These are phyloP conservation scores for Pachydiplax longipennis DNA, from an alignment of 2,888 invertebrate species.

Conservation along the genomic window DNA sequence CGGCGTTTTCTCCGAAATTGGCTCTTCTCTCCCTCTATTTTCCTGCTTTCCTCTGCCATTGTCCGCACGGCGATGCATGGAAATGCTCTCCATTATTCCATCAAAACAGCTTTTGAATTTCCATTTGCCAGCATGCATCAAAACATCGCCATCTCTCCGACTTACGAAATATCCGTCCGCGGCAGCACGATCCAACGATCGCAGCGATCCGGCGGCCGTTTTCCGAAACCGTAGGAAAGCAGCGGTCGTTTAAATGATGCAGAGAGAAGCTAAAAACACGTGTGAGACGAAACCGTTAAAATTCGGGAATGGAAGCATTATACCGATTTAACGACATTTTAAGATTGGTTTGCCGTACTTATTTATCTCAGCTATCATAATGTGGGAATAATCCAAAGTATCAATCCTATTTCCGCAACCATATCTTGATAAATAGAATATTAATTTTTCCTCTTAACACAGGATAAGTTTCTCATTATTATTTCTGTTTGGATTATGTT, in stretches of 20 bases:
- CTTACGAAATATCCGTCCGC: not conserved
- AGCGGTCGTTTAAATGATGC: not conserved
- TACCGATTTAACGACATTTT: no score
- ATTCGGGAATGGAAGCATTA: no score
- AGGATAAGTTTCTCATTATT: no score
- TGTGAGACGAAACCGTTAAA: no score
- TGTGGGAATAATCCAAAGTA: no score
- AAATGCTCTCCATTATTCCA: conserved; percentile 33
- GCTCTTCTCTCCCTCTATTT: not conserved
- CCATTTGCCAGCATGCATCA: conserved; percentile 1
- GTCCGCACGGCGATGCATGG: conserved; percentile 33
- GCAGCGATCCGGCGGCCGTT: not conserved
- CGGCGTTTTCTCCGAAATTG: not conserved
- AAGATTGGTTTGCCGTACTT: no score
- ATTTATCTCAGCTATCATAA: no score
- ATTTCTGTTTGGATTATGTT: no score
- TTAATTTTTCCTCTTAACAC: no score
- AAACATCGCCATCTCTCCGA: not conserved
- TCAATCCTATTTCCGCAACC: no score
- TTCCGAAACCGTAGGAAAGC: not conserved
- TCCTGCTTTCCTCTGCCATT: not conserved
- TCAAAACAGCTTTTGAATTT: conserved; percentile 40
- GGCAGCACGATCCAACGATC: conserved; percentile 28
- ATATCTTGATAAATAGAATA: no score
- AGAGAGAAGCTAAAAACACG: no score